Evolutionary conservation across 2,113 vertebrate genomes (phyloP).

Genomic region (Tragelaphus imberbis): DNA sequence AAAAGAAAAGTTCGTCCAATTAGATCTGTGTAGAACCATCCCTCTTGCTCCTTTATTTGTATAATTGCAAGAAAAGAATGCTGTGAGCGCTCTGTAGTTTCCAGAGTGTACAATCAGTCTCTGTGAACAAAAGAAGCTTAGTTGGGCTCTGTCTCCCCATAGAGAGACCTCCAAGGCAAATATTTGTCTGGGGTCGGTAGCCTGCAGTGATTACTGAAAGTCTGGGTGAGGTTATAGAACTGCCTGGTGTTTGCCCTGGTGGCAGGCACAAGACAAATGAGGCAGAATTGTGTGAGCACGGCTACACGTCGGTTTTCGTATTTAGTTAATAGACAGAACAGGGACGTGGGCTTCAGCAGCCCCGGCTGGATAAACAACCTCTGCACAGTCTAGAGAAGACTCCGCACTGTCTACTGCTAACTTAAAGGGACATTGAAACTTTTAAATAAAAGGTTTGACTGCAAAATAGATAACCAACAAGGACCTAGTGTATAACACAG

Average conservation of each 20-base stretch:
- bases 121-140: neutral
- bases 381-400: neutral
- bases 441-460: neutral
- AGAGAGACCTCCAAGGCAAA: constrained; percentile 44
- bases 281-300: constrained; percentile 12
- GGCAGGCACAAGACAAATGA: neutral
- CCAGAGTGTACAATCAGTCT: neutral
- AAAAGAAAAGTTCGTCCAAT: neutral
- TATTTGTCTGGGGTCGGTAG: constrained; percentile 34
- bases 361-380: neutral
- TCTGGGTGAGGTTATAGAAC: constrained; percentile 17
- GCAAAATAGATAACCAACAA: neutral
- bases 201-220: neutral
- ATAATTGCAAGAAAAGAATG: neutral
- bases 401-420: neutral
- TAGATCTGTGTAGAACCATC: neutral
- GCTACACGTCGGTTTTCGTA: neutral
- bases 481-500: neutral
- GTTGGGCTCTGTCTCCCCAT: neutral
- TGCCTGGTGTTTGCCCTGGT: constrained; percentile 8
- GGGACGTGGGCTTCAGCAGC: neutral
- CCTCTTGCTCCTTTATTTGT: neutral
- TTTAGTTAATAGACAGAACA: neutral
- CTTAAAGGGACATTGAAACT: constrained; percentile 20
- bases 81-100: neutral